Base-by-base conservation (phyloP, 2,797 vertebrate species). In the Pipistrellus kuhlii region DNA sequence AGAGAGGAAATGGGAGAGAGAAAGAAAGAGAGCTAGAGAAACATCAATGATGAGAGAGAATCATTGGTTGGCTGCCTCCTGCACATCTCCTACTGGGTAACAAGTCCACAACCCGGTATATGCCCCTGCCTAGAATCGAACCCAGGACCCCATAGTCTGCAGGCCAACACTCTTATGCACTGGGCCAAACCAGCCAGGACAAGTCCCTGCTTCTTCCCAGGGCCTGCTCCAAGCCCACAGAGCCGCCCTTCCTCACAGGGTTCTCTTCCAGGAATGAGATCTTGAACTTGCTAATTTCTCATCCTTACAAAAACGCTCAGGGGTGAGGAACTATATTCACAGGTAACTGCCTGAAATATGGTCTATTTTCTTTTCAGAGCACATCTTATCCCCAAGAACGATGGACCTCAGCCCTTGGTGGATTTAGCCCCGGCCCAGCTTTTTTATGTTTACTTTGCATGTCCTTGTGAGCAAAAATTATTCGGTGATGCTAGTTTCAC, bases 401-500 rank as follows among this genome's bases (percentile, higher is more conserved):
- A 0, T 10, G 46, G n/a, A 14, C 44, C 41, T 41, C 2, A 10
- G 3, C 8, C 17, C 8, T 62, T 17, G 14, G 21, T 1, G 14
- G 72, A 38, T 30, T 0, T 25, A 15, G 25, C 30, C 18, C 27
- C 38, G 27, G 18, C 15, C 66, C 30, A 38, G 20, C 6, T 44
- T 48, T 77, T 30, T 32, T 51, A 41, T 21, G 17, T 17, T 88
- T 30, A 77, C 6, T 5, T 0, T 6, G 11, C n/a, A 7, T 32
- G 18, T 3, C 69, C 30, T 0, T 30, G 7, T 35, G 62, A 88
- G 44, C 44, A 76, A 57, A 7, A 69, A 64, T 14, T 6, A 41
- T 10, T 20, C 3, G 12, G 15, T 1, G 1, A n/a, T 2, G 53
- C 0, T 2, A 6, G 68, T 59, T 51, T 38, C 35, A 23, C 41